Base-by-base conservation (phyloP, 1,140 invertebrate genomes). In the Octopus bimaculoides region DNA sequence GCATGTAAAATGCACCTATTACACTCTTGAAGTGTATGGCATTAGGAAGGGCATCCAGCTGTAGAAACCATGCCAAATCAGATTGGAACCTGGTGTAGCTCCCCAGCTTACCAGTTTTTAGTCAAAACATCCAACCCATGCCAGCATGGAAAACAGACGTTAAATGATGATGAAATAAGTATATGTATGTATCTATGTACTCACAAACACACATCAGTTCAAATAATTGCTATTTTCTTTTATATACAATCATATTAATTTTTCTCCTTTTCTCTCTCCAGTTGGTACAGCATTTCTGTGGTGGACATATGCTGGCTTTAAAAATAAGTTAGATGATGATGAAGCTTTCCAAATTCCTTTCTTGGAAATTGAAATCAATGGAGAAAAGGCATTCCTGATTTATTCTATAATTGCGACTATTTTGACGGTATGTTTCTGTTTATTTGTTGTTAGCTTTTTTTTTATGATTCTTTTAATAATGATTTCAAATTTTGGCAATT, bases 331-430 rank as follows among this genome's bases (percentile, higher is more conserved):
- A 73, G 93, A 94, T 87, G 90, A 92, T 71, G 88, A 91, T 74
- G 91, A 90, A 78, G 78, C 86, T 87, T 85, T 91, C 80, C 86
- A 92, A 61, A 91, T 96, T 74, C 93, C 87, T 80, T 89, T 89
- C n/a, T 85, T 85, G 71, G 88, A 95, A 88, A 94, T 97, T 91
- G 94, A 94, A 78, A 91, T 95, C 2, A 93, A 94, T 87, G 97
- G 97, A 91, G 95, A 97, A 91, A 93, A 93, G 82, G 94, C 96
- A 78, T 97, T 95, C 90, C 92, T 95, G 79, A 93, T 91, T 86
- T 97, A 94, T 90, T 93, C 96, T 54, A 95, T 98, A 81, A 91
- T 97, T 82, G 94, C 95, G n/a, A 96, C 96, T 77, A 92, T 96
- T 81, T 93, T 96, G 79, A 96, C 95, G 74, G 93, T 97, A 91